phyloP scores from a whole-genome alignment of 2,113 vertebrate genomes.

The Aegithalos caudatus region DNA sequence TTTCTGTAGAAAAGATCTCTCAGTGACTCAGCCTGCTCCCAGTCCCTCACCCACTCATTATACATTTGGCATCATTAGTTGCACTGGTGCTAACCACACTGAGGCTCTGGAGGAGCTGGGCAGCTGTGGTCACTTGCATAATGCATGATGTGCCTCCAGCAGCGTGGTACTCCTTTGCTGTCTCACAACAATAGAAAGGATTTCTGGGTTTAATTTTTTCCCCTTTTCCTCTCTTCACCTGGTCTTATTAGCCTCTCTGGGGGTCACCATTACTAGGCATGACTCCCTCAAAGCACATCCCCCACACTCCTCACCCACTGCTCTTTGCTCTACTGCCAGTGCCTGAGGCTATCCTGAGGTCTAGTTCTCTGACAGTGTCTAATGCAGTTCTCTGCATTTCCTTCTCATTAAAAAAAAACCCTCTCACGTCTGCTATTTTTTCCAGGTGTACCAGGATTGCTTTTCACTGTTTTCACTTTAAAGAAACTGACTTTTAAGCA shows the following conservation, averaged over 20 bases:
- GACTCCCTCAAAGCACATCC: background rate
- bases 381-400: background rate
- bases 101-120: background rate
- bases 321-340: background rate
- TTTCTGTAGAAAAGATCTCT: background rate
- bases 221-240: background rate
- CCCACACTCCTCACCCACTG: background rate
- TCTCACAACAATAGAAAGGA: background rate
- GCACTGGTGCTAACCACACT: background rate
- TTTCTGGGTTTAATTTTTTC: background rate
- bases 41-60: background rate
- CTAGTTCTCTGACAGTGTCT: background rate
- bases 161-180: background rate
- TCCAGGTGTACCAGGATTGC: background rate
- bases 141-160: background rate
- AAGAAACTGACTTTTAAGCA: background rate
- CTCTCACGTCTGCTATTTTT: background rate
- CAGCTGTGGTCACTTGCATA: background rate
- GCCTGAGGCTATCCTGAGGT: background rate
- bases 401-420: background rate
- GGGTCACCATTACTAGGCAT: background rate
- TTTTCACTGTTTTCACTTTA: background rate
- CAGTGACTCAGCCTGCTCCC: background rate
- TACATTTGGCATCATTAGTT: background rate
- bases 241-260: background rate